Base-by-base conservation (phyloP, 2,113 vertebrate species). In the Heteronetta atricapilla region DNA sequence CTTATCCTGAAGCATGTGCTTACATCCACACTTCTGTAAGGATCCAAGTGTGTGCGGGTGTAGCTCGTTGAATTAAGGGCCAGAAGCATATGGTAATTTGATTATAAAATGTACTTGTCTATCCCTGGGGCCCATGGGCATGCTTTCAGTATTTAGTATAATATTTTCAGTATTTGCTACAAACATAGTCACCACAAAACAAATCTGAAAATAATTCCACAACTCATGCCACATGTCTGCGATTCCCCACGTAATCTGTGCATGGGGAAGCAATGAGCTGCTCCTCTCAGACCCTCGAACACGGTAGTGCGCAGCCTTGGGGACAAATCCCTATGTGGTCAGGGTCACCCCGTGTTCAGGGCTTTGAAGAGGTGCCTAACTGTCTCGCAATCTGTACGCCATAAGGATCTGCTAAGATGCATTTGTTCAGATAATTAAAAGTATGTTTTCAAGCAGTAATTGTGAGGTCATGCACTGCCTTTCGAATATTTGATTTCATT, bases 401-500 rank as follows among this genome's bases (percentile, higher is more conserved):
- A 92, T 44, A 94, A 94, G 86, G 78, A 91, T 58, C 62, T 66
- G 11, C 78, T 66, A 28, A 87, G 70, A 93, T 68, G 70, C 4
- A 3, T 73, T 90, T 78, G 89, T 81, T 92, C 87, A 85, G 84
- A 80, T 85, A 91, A 92, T 92, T 92, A 73, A 62, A 96, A 91
- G 19, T 94, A 22, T 25, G 8, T 86, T 94, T 96, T 76, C 89
- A 76, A 89, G 78, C 81, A 79, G 46, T 56, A 73, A 66, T 79
- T 79, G 62, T 69, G 67, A 79, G 84, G 87, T 95, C 74, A 50
- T 55, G 81, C 58, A 53, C 58, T 89, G 59, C 75, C 70, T 70
- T 66, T 87, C 81, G 87, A 87, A 95, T 94, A 62, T 87, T 73
- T 94, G 75, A 85, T 92, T 95, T 92, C 81, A 36, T 85, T 33